Evolutionary conservation across 2,113 vertebrate genomes (phyloP).

Genomic region (Lagopus muta): DNA sequence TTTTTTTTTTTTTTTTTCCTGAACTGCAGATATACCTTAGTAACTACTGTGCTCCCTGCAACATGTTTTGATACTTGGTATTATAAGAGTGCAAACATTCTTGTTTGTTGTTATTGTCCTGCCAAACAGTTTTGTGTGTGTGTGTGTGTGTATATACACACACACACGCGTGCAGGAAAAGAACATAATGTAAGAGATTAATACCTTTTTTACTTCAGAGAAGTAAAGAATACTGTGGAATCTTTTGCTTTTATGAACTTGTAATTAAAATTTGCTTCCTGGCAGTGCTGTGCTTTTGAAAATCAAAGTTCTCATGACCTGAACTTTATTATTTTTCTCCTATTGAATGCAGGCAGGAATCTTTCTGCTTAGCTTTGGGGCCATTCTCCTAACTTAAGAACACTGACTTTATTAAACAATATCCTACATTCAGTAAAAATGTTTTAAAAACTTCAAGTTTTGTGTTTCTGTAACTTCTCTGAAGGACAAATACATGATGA

Average conservation of each 20-base stretch:
- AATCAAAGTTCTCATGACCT: neutral
- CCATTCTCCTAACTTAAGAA: neutral
- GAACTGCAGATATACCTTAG: neutral
- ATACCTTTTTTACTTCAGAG: neutral
- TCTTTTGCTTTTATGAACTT: neutral
- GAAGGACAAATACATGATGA: neutral
- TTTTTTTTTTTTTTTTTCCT: neutral
- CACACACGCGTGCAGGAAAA: neutral
- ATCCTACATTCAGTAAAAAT: neutral
- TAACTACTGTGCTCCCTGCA: neutral
- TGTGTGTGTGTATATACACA: neutral
- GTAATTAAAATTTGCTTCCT: constrained; percentile 9
- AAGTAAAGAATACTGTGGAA: neutral
- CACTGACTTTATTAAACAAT: neutral
- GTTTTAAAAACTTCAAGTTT: neutral
- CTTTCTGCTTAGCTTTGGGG: neutral
- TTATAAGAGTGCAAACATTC: neutral
- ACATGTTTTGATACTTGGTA: neutral
- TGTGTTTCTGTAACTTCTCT: neutral
- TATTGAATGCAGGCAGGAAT: neutral
- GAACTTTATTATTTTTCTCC: neutral
- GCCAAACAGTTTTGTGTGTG: neutral
- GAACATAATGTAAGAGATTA: neutral
- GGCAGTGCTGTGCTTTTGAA: neutral
- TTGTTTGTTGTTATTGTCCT: neutral